Conservation (phyloP, 35 echinoderm and acorn worm genomes). For the Acanthaster planci region DNA sequence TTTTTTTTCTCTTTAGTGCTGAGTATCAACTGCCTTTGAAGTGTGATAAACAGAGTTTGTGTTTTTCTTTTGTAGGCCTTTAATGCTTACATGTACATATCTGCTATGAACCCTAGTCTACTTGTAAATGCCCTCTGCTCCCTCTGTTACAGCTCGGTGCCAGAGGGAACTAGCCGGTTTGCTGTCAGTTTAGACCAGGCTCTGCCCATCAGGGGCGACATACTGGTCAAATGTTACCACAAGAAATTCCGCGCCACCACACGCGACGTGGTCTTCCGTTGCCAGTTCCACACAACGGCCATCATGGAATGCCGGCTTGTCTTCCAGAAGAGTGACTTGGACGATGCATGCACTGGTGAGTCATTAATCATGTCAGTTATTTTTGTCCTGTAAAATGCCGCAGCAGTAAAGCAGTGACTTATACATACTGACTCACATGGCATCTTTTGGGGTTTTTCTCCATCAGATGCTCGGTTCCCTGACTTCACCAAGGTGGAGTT, state of each 20-base stretch:
- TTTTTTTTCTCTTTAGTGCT: too few relatives aligned
- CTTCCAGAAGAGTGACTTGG: conserved; percentile 86
- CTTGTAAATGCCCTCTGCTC: background rate
- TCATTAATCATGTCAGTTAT: too few relatives aligned
- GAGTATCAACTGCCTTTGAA: too few relatives aligned
- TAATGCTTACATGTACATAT: too few relatives aligned
- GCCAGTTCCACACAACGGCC: conserved; percentile 97
- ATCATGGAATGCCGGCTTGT: conserved; percentile 89
- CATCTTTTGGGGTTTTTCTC: background rate
- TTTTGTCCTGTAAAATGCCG: too few relatives aligned
- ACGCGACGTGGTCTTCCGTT: conserved; percentile 86
- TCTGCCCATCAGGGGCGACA: conserved; percentile 80
- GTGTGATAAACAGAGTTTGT: too few relatives aligned
- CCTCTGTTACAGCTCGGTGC: conserved; percentile 68
- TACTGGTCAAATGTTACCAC: conserved; percentile 99
- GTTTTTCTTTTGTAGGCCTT: too few relatives aligned
- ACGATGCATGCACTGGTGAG: conserved; percentile 97
- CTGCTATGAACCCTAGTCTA: too few relatives aligned
- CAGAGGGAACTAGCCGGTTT: conserved; percentile 83
- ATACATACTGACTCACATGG: background rate
- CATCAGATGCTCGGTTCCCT: conserved; percentile 82
- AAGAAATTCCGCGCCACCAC: conserved; percentile 91
- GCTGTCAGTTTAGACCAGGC: conserved; percentile 78
- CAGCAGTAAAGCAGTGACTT: background rate
- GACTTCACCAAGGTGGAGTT: conserved; percentile 92